Conservation (phyloP, 2,113 vertebrate genomes). For the Seriola aureovittata region DNA sequence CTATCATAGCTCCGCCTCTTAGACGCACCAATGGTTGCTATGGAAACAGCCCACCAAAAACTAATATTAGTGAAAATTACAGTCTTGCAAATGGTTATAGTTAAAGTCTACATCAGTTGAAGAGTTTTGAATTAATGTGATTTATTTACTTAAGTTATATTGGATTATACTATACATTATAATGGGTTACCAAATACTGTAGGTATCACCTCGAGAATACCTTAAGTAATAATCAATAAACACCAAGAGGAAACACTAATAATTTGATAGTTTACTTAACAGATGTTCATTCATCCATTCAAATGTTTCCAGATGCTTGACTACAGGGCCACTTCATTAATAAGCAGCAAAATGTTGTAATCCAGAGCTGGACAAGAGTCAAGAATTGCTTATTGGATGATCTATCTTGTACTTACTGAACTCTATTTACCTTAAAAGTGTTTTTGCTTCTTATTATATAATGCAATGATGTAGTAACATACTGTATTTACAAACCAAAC, state of each 20-base stretch:
- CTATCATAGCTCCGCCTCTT: conserved; percentile 90
- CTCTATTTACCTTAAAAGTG: neutral
- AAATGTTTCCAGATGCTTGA: conserved; percentile 39
- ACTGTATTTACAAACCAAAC: neutral
- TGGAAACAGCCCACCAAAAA: conserved; percentile 36
- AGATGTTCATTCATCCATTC: conserved; percentile 27
- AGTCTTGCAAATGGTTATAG: neutral
- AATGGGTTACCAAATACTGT: neutral
- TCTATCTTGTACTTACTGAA: neutral
- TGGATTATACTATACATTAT: neutral
- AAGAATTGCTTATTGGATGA: neutral
- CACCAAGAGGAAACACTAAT: neutral
- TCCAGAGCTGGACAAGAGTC: neutral
- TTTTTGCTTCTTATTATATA: neutral
- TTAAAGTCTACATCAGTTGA: neutral
- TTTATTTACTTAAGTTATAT: neutral
- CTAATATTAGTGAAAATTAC: neutral
- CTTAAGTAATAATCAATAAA: conserved; percentile 13
- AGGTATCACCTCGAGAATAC: neutral
- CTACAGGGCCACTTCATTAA: neutral
- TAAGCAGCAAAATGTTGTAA: conserved; percentile 16
- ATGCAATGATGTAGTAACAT: neutral
- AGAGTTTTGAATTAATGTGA: neutral
- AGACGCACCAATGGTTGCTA: conserved; percentile 95
- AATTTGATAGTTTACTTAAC: neutral